These are phyloP conservation scores for Struthio camelus DNA, from an alignment of 2,113 vertebrate species.

Conservation along the genomic window DNA sequence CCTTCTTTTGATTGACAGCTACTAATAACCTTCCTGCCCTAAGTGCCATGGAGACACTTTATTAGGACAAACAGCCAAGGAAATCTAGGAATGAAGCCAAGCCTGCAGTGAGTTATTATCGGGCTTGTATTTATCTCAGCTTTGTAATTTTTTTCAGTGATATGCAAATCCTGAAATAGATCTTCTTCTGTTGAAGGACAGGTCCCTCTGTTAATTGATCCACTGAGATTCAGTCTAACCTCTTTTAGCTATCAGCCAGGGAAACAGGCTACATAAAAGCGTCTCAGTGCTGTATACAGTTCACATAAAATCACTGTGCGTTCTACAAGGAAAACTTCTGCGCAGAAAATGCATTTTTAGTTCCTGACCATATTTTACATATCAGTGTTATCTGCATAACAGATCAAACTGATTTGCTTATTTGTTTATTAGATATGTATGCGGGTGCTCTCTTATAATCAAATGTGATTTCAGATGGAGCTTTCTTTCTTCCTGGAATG, in stretches of 20 bases:
- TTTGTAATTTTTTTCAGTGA: slow-evolving; percentile 88
- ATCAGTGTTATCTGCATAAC: slow-evolving; percentile 69
- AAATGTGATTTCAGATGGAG: slow-evolving; percentile 71
- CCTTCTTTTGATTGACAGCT: slow-evolving; percentile 90
- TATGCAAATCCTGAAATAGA: slow-evolving; percentile 90
- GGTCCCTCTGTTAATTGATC: slow-evolving; percentile 94
- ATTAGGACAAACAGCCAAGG: slow-evolving; percentile 91
- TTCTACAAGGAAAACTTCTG: slow-evolving; percentile 66
- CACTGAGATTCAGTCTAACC: slow-evolving; percentile 88
- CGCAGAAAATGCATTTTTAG: slow-evolving; percentile 65
- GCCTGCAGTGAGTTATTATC: slow-evolving; percentile 92
- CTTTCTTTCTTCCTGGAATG: slow-evolving; percentile 60
- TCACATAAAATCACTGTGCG: slow-evolving; percentile 76
- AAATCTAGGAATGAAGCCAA: slow-evolving; percentile 91
- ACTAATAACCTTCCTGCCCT: slow-evolving; percentile 90
- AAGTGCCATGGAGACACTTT: slow-evolving; percentile 87
- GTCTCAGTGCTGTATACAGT: slow-evolving; percentile 71
- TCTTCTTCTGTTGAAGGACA: slow-evolving; percentile 90
- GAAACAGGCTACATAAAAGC: slow-evolving; percentile 82
- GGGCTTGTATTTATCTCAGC: slow-evolving; percentile 85
- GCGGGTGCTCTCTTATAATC: slow-evolving; percentile 66
- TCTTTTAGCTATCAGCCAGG: slow-evolving; percentile 81
- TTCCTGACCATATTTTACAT: slow-evolving; percentile 62
- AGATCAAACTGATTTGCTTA: slow-evolving; percentile 79
- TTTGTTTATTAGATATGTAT: slow-evolving; percentile 76